Evolutionary conservation across 30 jellyfish, hydroid and myxozoan species (phyloP).

Genomic region (Haliclystus octoradiatus): DNA sequence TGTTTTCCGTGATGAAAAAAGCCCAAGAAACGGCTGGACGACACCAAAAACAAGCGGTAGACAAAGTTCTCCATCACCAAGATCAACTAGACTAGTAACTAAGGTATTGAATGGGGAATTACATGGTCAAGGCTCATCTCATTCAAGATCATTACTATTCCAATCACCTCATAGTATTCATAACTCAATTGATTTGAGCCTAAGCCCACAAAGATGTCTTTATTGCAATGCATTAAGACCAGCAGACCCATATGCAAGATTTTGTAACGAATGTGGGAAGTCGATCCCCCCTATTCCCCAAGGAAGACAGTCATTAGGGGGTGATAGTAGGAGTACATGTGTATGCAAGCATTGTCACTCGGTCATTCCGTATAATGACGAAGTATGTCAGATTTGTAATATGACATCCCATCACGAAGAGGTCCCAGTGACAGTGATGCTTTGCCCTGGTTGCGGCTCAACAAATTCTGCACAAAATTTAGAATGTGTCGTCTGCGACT

Average conservation of each 20-base stretch:
- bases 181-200: no score
- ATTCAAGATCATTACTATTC: no score
- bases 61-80: no score
- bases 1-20: no score
- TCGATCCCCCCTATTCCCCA: conserved; percentile 58
- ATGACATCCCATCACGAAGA: conserved; percentile 10
- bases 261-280: conserved; percentile 75
- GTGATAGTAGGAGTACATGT: neutral
- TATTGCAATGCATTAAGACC: conserved; percentile 65
- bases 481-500: conserved; percentile 83
- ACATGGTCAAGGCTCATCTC: no score
- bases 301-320: conserved; percentile 6
- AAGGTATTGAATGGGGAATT: no score
- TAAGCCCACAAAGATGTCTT: conserved; percentile 62
- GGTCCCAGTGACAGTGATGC: no score
- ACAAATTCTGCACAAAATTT: conserved; percentile 39
- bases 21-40: no score
- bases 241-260: conserved; percentile 70
- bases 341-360: conserved; percentile 52
- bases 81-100: no score
- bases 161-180: no score
- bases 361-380: conserved; percentile 38
- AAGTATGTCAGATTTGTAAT: conserved; percentile 55
- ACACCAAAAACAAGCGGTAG: no score
- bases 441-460: conserved; percentile 71